A percentile compares a stretch with the other conserved stretches of the same genome.
These are phyloP conservation scores for Drosophila dunni DNA, from an alignment of 1,140 invertebrate genomes.

Conservation along the genomic window DNA sequence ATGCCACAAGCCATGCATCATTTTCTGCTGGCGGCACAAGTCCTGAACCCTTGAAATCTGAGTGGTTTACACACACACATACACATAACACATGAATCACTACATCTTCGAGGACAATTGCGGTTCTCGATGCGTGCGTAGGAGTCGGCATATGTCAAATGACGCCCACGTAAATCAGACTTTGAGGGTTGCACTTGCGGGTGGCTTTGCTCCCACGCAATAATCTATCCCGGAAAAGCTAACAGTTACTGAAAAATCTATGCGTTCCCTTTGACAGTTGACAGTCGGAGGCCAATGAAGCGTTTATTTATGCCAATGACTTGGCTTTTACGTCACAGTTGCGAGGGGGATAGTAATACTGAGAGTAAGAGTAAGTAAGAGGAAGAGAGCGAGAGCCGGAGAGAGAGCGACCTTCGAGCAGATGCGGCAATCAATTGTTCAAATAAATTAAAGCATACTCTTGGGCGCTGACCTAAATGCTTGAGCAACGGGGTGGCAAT, in stretches of 20 bases:
- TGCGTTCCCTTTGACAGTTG: slow-evolving; percentile 39
- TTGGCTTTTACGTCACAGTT: slow-evolving; percentile 46
- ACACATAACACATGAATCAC: slow-evolving; percentile 69
- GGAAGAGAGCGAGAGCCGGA: slow-evolving; percentile 21
- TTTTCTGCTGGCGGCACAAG: slow-evolving; percentile 38
- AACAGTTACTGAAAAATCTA: slow-evolving; percentile 42
- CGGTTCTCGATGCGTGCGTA: slow-evolving; percentile 40
- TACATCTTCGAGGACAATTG: slow-evolving; percentile 28
- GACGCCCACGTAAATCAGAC: slow-evolving; percentile 53
- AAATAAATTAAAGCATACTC: slow-evolving; percentile 72
- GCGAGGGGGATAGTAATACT: not conserved
- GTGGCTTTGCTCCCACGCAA: slow-evolving; percentile 27
- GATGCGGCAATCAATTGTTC: slow-evolving; percentile 48
- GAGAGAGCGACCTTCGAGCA: slow-evolving; percentile 24
- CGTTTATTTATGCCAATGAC: slow-evolving; percentile 73
- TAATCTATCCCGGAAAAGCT: slow-evolving; percentile 33
- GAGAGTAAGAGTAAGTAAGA: slow-evolving; percentile 6
- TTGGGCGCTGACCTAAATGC: slow-evolving; percentile 70
- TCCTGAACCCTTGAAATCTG: slow-evolving; percentile 32
- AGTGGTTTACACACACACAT: slow-evolving; percentile 68
- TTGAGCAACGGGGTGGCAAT: slow-evolving; percentile 55
- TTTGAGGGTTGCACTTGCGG: slow-evolving; percentile 64
- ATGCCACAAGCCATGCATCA: slow-evolving; percentile 64
- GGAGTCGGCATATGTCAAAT: slow-evolving; percentile 68
- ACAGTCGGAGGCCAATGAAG: slow-evolving; percentile 42